These are phyloP conservation scores for Epinotia nisella DNA, from an alignment of 2,888 invertebrate species.

Conservation along the genomic window DNA sequence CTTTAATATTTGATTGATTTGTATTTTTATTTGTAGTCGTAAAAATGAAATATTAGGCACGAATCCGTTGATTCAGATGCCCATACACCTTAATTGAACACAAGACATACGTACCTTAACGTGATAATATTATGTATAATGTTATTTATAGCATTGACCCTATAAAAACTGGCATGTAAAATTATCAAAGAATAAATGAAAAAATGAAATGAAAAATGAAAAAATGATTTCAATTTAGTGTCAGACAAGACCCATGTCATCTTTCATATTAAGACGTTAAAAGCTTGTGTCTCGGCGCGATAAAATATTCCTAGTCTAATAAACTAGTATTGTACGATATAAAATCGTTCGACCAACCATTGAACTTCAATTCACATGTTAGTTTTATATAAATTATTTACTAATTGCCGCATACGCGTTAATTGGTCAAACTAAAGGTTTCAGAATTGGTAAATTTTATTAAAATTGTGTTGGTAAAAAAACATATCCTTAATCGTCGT, in stretches of 20 bases:
- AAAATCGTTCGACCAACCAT: background rate
- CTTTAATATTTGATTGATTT: background rate
- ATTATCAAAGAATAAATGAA: no score
- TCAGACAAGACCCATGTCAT: slow-evolving; percentile 27
- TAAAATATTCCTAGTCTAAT: background rate
- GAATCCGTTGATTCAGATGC: slow-evolving; percentile 7
- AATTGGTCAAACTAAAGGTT: no score
- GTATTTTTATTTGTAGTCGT: background rate
- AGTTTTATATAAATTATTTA: no score
- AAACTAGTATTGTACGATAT: background rate
- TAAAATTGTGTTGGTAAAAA: background rate
- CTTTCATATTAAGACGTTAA: slow-evolving; percentile 34
- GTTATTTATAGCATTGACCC: no score
- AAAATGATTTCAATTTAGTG: slow-evolving; percentile 25
- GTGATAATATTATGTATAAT: no score
- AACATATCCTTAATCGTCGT: background rate
- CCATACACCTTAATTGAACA: slow-evolving; percentile 15
- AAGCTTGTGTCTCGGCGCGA: slow-evolving; percentile 22
- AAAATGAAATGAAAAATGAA: no score
- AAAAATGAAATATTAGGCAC: slow-evolving; percentile 3
- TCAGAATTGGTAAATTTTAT: no score
- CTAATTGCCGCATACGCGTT: no score
- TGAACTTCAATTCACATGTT: background rate
- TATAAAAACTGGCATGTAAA: no score
- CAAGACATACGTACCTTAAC: no score